Percentiles rank a stretch among this genome's conserved stretches.
Evolutionary conservation across 2,888 invertebrate species (phyloP).

Genomic region (Eristalis intricaria): DNA sequence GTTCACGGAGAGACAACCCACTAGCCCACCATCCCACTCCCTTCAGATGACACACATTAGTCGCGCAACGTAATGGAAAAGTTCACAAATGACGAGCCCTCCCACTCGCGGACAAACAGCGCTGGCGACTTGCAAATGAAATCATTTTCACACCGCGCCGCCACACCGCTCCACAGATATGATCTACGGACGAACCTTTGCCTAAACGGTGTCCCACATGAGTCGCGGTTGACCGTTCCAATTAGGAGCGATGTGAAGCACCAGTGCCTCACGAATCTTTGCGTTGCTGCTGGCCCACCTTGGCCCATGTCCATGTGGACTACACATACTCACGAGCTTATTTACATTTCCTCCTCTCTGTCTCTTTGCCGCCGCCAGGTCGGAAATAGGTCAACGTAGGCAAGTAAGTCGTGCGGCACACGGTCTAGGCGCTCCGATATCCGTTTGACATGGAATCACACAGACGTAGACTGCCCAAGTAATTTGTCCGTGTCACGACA

Average conservation of each 20-base stretch:
- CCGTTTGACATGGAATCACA: conserved; percentile 20
- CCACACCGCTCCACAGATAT: not conserved
- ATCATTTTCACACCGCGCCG: not conserved
- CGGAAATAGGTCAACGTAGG: conserved; percentile 53
- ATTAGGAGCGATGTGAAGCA: not conserved
- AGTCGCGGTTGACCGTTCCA: not conserved
- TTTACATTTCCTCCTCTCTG: not conserved
- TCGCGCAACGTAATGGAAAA: not conserved
- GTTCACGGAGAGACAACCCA: conserved; percentile 36
- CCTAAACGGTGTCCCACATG: not conserved
- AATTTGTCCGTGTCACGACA: conserved; percentile 57
- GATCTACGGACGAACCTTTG: not conserved
- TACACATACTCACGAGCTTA: not conserved
- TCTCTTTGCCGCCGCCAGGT: not conserved
- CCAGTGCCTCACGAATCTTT: not conserved
- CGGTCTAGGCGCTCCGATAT: conserved; percentile 38
- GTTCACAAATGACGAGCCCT: not conserved
- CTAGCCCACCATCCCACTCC: not conserved
- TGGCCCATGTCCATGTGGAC: not conserved
- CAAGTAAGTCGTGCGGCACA: conserved; percentile 20
- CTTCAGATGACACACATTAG: not conserved
- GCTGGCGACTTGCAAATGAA: not conserved
- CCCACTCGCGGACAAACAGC: not conserved
- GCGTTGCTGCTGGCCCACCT: not conserved
- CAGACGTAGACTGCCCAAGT: conserved; percentile 39